These are phyloP conservation scores for Nicator chloris DNA, from an alignment of 2,113 vertebrate species.

Conservation along the genomic window DNA sequence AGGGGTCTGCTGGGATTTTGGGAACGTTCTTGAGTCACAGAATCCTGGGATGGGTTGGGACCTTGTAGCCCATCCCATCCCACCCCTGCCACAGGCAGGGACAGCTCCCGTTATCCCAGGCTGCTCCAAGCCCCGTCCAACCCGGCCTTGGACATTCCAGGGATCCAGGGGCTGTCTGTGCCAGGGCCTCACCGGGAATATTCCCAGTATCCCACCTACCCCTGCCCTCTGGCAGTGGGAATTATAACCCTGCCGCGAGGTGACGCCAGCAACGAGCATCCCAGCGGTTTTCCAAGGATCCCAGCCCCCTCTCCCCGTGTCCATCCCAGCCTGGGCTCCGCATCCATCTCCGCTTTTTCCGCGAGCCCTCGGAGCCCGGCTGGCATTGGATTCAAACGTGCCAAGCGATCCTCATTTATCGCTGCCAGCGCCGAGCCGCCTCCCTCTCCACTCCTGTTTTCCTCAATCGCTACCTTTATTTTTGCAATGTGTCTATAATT, in stretches of 20 bases:
- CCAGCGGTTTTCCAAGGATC: accelerated
- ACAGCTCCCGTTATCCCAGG: neutral
- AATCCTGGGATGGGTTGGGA: neutral
- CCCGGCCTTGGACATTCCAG: accelerated
- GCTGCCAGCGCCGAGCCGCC: slow-evolving; percentile 47
- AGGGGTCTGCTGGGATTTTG: no score
- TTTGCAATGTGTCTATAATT: slow-evolving; percentile 74
- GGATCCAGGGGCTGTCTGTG: neutral
- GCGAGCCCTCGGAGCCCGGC: neutral
- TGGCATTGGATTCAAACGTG: slow-evolving; percentile 30
- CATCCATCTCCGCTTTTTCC: neutral
- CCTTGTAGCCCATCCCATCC: neutral
- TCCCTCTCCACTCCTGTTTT: slow-evolving; percentile 44
- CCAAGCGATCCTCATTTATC: slow-evolving; percentile 52
- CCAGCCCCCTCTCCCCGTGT: accelerated
- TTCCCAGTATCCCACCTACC: neutral
- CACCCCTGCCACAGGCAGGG: no score
- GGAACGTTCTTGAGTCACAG: neutral
- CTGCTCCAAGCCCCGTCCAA: neutral
- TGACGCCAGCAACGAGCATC: accelerated
- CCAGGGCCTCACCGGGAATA: neutral
- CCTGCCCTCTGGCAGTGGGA: neutral
- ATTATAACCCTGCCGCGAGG: accelerated
- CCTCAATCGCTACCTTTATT: slow-evolving; percentile 69
- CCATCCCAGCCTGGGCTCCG: neutral